Evolutionary conservation across 2,888 invertebrate species (phyloP).

Genomic region (Andrena marginata): DNA sequence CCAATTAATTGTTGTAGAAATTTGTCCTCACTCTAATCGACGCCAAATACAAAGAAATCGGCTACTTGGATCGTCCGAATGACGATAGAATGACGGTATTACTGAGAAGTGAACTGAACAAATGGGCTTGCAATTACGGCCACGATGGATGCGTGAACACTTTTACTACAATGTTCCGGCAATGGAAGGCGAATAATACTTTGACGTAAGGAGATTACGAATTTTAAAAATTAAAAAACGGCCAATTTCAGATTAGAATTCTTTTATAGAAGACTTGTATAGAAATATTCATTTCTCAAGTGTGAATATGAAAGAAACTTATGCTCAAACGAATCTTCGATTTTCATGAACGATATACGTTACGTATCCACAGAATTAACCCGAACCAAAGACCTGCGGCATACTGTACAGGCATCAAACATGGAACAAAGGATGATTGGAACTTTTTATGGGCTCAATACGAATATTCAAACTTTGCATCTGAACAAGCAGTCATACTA

Average conservation of each 20-base stretch:
- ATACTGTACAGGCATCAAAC: constrained; percentile 88
- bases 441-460: constrained; percentile 89
- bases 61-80: constrained; percentile 82
- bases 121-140: constrained; percentile 87
- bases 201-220: constrained; percentile 30
- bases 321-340: not conserved
- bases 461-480: constrained; percentile 87
- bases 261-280: no score
- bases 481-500: constrained; percentile 88
- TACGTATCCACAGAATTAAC: constrained; percentile 42
- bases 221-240: constrained; percentile 12
- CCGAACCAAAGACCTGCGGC: constrained; percentile 88
- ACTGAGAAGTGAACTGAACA: constrained; percentile 86
- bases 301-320: no score
- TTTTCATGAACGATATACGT: not conserved
- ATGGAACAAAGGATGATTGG: constrained; percentile 90
- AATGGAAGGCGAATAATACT: constrained; percentile 77
- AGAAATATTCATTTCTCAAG: no score
- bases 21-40: constrained; percentile 81
- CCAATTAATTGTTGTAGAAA: constrained; percentile 57
- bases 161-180: constrained; percentile 83
- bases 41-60: constrained; percentile 86
- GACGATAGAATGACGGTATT: constrained; percentile 86
- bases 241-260: no score
- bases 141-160: constrained; percentile 86